These are phyloP conservation scores for Drosophila cracens DNA, from an alignment of 2,888 invertebrate genomes.

Conservation along the genomic window DNA sequence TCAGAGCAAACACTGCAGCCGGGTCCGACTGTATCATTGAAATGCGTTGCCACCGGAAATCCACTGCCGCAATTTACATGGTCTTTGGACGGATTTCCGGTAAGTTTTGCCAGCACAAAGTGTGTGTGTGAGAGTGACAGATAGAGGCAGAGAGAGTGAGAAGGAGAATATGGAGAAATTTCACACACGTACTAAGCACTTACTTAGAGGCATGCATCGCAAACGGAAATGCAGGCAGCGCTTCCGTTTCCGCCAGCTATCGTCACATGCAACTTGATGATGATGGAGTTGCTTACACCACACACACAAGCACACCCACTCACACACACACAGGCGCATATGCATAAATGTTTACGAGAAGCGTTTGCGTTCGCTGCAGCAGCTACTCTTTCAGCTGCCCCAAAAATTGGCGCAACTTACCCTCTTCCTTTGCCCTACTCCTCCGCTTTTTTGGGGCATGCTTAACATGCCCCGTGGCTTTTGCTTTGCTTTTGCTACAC, in stretches of 20 bases:
- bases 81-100: conserved; percentile 94
- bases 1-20: conserved; percentile 96
- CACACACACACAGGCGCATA: conserved; percentile 16
- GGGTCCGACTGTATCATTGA: conserved; percentile 95
- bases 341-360: conserved; percentile 66
- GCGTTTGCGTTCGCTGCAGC: conserved; percentile 27
- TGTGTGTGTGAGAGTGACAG: conserved; percentile 1
- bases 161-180: not conserved
- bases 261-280: conserved; percentile 44
- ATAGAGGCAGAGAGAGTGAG: not conserved
- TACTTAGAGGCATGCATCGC: conserved; percentile 45
- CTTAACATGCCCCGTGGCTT: conserved; percentile 39
- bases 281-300: conserved; percentile 34
- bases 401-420: not conserved
- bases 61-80: conserved; percentile 96
- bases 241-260: conserved; percentile 65
- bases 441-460: conserved; percentile 16
- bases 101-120: conserved; percentile 85
- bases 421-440: no score
- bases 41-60: conserved; percentile 97
- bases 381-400: conserved; percentile 1
- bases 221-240: conserved; percentile 72
- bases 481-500: conserved; percentile 37
- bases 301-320: not conserved
- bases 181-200: conserved; percentile 52